Base-by-base conservation (phyloP, 2,888 invertebrate genomes). In the Cerceris rybyensis region DNA sequence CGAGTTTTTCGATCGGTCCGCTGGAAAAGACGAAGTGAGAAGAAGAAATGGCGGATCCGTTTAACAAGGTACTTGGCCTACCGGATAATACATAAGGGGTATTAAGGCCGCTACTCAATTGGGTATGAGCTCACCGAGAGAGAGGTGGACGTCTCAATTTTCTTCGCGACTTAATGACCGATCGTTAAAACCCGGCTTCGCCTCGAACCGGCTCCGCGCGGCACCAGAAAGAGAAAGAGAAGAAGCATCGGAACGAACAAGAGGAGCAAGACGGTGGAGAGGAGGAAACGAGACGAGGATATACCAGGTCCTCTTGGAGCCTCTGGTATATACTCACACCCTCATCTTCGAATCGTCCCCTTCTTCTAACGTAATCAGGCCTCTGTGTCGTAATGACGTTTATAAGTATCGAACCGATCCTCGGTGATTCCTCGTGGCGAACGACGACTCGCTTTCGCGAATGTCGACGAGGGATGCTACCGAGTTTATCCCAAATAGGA, bases 81-180 rank as follows among this genome's bases (percentile, higher is more conserved):
- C 85, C 82, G 84, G 85, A 86, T 88, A 87, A 89, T 87, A 86
- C 87, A 86, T 86, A 87, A 87, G 86, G 85, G 82, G 86, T 87
- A 86, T 89, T 88, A 89, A 88, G 86, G 79, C 85, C 83, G 81
- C 78, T 72, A 82, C 86, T 88, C 87, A 86, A 88, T 88, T 87
- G 87, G 84, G 82, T 86, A 86, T 88, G 86, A 87, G 86, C 73
- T 84, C 81, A 77, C 82, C 81, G 80, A 87, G 87, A 87, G 87
- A 85, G 85, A 87, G 87, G 87, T 87, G 86, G 89, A 89, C 90
- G 89, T 90, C 90, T 90, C 91, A 91, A 91, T 90, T 90, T 90
- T 90, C 90, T 90, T 88, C 88, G 87, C 89, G 88, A 88, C 89
- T 90, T 90, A 90, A 90, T 90, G 90, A 90, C 90, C 90, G 89